Evolutionary conservation across 2,113 vertebrate genomes (phyloP).

Genomic region (Megaptera novaeangliae): DNA sequence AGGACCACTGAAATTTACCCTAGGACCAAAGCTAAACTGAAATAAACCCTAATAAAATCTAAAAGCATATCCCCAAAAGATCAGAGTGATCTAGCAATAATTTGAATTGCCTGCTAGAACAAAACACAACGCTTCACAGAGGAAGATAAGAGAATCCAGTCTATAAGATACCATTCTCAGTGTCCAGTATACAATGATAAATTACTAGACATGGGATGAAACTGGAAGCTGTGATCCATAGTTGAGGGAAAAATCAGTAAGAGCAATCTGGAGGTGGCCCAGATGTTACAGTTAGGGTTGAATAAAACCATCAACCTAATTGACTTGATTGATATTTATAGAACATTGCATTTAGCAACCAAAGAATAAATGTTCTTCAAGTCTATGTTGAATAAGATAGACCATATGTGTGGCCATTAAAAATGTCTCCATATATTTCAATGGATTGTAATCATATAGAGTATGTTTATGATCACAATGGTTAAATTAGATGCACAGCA

Average conservation of each 20-base stretch:
- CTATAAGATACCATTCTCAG: background rate
- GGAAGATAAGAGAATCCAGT: background rate
- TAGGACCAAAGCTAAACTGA: background rate
- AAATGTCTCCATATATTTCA: background rate
- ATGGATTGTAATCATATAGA: background rate
- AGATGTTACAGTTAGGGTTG: background rate
- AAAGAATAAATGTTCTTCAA: background rate
- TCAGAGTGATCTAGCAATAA: background rate
- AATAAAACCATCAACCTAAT: background rate
- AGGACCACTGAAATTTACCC: background rate
- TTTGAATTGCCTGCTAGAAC: background rate
- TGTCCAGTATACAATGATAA: background rate
- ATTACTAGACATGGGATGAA: background rate
- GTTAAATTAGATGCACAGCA: background rate
- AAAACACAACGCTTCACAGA: background rate
- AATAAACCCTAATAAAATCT: background rate
- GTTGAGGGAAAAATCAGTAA: background rate
- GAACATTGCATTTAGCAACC: background rate
- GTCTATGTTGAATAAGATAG: background rate
- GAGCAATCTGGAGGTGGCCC: background rate
- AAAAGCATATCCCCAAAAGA: background rate
- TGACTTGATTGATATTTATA: background rate
- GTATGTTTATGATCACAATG: background rate
- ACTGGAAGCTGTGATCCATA: background rate
- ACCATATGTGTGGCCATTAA: background rate